A percentile compares a stretch with the other conserved stretches of the same genome.
Conservation (phyloP, 2,888 invertebrate genomes). For the Neoscelio sp. region DNA sequence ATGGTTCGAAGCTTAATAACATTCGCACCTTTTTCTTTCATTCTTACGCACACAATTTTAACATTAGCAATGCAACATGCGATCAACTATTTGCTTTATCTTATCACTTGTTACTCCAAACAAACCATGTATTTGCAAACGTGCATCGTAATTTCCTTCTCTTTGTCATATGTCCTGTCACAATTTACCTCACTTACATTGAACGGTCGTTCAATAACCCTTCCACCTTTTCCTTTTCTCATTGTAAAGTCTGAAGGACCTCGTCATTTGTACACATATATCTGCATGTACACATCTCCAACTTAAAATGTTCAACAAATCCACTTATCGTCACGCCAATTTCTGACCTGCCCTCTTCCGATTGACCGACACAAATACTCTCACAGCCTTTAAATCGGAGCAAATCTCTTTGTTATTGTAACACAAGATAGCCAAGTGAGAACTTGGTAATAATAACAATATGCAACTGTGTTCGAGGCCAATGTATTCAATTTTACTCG, state of each 20-base stretch:
- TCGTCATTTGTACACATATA: slow-evolving; percentile 67
- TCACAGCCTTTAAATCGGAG: slow-evolving; percentile 17
- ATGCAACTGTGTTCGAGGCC: too few relatives aligned
- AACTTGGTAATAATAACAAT: too few relatives aligned
- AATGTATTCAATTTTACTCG: too few relatives aligned
- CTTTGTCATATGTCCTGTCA: slow-evolving; percentile 22
- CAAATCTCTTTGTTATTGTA: background rate
- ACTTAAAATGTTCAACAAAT: slow-evolving; percentile 67
- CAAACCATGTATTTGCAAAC: slow-evolving; percentile 11
- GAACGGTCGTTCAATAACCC: slow-evolving; percentile 25
- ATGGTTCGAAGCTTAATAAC: too few relatives aligned
- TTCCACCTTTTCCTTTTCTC: slow-evolving; percentile 18
- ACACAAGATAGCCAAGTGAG: too few relatives aligned
- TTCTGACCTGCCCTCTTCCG: slow-evolving; percentile 48
- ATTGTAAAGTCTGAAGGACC: slow-evolving; percentile 30
- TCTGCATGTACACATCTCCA: slow-evolving; percentile 63
- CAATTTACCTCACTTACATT: slow-evolving; percentile 68
- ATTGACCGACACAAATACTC: slow-evolving; percentile 43
- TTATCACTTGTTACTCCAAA: background rate
- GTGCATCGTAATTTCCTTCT: slow-evolving; percentile 20
- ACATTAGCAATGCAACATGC: slow-evolving; percentile 5
- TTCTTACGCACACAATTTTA: too few relatives aligned
- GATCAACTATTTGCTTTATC: background rate
- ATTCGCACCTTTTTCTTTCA: too few relatives aligned
- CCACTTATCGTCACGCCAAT: slow-evolving; percentile 71